These are phyloP conservation scores for Rhyacichthys aspro DNA, from an alignment of 2,797 vertebrate genomes.

Conservation along the genomic window DNA sequence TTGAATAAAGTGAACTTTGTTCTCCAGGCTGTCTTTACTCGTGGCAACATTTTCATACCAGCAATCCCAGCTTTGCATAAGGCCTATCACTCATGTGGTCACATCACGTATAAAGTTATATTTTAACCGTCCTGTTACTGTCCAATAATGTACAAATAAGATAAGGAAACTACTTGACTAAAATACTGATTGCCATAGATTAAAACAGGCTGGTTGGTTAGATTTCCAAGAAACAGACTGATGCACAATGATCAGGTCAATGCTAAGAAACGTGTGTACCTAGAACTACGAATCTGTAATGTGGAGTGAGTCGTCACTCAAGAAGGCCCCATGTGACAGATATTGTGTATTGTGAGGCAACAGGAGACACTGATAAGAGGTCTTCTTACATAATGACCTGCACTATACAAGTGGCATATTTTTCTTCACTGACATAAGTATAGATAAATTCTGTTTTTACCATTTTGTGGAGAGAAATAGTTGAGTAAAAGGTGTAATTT, in stretches of 20 bases:
- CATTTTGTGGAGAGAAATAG: slow-evolving; percentile 38
- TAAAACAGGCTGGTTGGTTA: background rate
- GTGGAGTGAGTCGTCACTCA: background rate
- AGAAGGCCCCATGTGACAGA: background rate
- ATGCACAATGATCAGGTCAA: no score
- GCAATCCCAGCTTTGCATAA: background rate
- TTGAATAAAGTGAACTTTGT: slow-evolving; percentile 18
- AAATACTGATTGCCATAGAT: background rate
- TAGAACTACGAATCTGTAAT: slow-evolving; percentile 1
- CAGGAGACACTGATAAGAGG: background rate
- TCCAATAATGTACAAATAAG: no score
- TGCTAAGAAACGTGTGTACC: no score
- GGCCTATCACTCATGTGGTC: no score
- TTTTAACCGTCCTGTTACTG: no score
- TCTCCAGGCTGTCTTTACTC: background rate
- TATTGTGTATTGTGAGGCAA: slow-evolving; percentile 2
- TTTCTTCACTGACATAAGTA: slow-evolving; percentile 15
- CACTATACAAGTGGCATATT: background rate
- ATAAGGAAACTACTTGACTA: no score
- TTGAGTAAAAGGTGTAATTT: slow-evolving; percentile 42
- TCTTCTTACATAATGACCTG: background rate
- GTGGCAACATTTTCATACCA: background rate
- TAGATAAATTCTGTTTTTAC: slow-evolving; percentile 24
- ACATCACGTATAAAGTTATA: no score
- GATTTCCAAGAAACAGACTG: no score